Evolutionary conservation across 1,140 invertebrate genomes (phyloP).

Genomic region (Euura saliciscinereae): DNA sequence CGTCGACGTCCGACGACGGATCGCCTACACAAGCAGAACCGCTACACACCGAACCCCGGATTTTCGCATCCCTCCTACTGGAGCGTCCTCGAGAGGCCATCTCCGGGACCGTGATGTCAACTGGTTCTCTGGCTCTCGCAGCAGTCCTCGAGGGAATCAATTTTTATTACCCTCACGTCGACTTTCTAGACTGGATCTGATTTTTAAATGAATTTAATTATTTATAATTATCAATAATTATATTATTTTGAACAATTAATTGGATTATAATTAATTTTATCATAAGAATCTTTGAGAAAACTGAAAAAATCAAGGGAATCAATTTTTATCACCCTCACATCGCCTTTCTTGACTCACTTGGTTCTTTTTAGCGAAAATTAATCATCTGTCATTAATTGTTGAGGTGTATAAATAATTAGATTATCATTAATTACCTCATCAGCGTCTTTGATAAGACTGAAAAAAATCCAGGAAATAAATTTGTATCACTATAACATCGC

Average conservation of each 20-base stretch:
- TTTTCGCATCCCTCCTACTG: conserved; percentile 1
- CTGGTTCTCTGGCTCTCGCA: neutral
- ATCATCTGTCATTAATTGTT: too few relatives aligned
- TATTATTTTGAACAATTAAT: too few relatives aligned
- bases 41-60: neutral
- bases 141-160: neutral
- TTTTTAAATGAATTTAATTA: too few relatives aligned
- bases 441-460: too few relatives aligned
- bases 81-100: neutral
- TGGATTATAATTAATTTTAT: too few relatives aligned
- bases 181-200: neutral
- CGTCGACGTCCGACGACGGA: conserved; percentile 31
- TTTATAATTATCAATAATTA: too few relatives aligned
- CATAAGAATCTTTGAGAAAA: too few relatives aligned
- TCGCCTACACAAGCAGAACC: neutral
- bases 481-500: neutral
- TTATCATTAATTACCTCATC: too few relatives aligned
- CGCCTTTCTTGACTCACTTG: neutral
- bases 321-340: neutral
- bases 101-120: conserved; percentile 1
- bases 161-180: neutral
- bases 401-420: too few relatives aligned
- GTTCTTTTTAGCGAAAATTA: too few relatives aligned
- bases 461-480: neutral
- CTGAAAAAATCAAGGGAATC: neutral